Conservation (phyloP, 2,797 vertebrate species). For the Lithobates pipiens region DNA sequence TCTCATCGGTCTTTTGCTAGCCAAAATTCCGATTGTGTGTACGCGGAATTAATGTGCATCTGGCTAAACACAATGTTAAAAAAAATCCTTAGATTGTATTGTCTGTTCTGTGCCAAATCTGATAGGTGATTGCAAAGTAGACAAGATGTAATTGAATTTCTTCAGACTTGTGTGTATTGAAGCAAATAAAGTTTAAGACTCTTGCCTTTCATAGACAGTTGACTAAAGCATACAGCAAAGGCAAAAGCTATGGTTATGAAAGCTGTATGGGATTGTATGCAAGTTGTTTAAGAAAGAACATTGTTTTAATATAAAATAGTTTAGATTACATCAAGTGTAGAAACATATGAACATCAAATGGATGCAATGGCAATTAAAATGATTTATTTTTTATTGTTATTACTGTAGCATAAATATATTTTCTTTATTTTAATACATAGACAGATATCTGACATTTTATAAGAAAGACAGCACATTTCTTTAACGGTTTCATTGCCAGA, state of each 20-base stretch:
- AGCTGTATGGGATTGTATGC: slow-evolving; percentile 9
- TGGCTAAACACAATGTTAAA: slow-evolving; percentile 1
- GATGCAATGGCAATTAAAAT: no score
- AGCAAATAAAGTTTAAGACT: slow-evolving; percentile 48
- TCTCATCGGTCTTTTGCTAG: no score
- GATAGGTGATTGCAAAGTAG: slow-evolving; percentile 57
- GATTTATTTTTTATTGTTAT: neutral
- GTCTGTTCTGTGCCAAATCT: slow-evolving; percentile 51
- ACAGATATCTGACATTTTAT: no score
- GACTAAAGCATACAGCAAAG: slow-evolving; percentile 41
- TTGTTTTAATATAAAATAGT: neutral
- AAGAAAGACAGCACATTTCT: no score
- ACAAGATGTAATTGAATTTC: slow-evolving; percentile 62
- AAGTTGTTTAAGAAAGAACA: slow-evolving; percentile 16
- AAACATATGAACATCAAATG: neutral
- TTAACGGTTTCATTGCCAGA: no score
- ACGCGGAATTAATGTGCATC: neutral
- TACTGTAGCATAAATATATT: no score
- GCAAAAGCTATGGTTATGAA: slow-evolving; percentile 11
- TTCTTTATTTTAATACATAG: no score
- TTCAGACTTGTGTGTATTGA: slow-evolving; percentile 53
- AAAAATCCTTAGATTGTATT: slow-evolving; percentile 38
- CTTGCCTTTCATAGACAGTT: slow-evolving; percentile 42
- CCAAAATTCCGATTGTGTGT: no score
- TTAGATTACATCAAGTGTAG: neutral